These are phyloP conservation scores for Nephrocerus scutellatus DNA, from an alignment of 2,888 invertebrate species.

Conservation along the genomic window DNA sequence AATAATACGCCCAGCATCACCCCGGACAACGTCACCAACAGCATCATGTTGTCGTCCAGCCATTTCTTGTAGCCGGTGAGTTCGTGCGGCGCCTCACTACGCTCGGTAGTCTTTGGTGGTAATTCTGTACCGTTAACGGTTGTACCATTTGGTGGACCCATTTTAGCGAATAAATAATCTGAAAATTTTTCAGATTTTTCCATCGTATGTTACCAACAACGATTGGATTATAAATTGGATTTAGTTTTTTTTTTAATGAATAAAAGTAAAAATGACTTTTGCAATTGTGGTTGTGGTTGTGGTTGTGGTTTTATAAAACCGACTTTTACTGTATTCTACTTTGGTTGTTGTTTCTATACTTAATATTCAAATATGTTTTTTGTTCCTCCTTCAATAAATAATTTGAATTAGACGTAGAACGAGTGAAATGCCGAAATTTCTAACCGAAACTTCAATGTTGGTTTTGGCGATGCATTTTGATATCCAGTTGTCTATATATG, in stretches of 20 bases:
- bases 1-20: conserved; percentile 66
- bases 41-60: conserved; percentile 68
- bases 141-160: conserved; percentile 59
- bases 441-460: too few species aligned
- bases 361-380: too few species aligned
- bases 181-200: conserved; percentile 63
- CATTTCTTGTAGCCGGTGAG: conserved; percentile 61
- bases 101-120: conserved; percentile 56
- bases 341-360: too few species aligned
- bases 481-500: too few species aligned
- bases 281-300: conserved; percentile 8
- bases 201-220: conserved; percentile 43
- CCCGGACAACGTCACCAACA: conserved; percentile 72
- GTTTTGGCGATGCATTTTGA: too few species aligned
- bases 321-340: too few species aligned
- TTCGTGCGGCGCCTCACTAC: conserved; percentile 58
- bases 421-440: too few species aligned
- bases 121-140: conserved; percentile 47
- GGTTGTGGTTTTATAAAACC: too few species aligned
- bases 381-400: too few species aligned
- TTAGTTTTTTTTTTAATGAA: conserved; percentile 6
- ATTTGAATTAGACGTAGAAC: too few species aligned
- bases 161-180: conserved; percentile 75
- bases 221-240: conserved; percentile 12
- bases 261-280: too few species aligned